These are phyloP conservation scores for Diadophis punctatus DNA, from an alignment of 2,113 vertebrate species.

Conservation along the genomic window DNA sequence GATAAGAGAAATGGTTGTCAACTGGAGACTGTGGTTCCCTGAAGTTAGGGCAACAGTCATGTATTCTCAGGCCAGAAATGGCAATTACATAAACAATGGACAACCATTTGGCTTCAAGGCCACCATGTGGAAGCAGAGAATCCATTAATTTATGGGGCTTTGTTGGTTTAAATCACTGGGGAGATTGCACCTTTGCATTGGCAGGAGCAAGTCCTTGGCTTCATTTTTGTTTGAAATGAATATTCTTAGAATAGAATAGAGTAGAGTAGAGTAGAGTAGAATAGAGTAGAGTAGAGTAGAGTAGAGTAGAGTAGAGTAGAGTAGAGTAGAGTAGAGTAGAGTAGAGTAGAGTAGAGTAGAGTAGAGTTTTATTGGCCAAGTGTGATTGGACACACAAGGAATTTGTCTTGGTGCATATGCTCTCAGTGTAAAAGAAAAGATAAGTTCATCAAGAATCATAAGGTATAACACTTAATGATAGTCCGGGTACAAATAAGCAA, in stretches of 20 bases:
- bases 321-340: background rate
- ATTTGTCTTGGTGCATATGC: no score
- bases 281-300: background rate
- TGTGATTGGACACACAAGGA: no score
- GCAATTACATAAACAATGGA: background rate
- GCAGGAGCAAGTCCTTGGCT: background rate
- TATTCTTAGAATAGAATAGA: background rate
- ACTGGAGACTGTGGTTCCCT: no score
- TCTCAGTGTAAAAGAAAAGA: no score
- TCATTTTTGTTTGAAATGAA: background rate
- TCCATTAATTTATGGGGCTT: background rate
- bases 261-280: no score
- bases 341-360: no score
- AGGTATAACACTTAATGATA: no score
- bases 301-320: no score
- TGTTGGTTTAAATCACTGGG: background rate
- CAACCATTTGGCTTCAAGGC: background rate
- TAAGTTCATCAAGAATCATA: no score
- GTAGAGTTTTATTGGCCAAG: no score
- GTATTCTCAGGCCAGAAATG: background rate
- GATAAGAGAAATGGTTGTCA: background rate
- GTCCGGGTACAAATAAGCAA: no score
- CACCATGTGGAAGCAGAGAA: background rate
- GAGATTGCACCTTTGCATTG: background rate
- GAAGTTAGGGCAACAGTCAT: background rate